Conservation (phyloP, 2,113 vertebrate species). For the Sinosuthora webbiana region DNA sequence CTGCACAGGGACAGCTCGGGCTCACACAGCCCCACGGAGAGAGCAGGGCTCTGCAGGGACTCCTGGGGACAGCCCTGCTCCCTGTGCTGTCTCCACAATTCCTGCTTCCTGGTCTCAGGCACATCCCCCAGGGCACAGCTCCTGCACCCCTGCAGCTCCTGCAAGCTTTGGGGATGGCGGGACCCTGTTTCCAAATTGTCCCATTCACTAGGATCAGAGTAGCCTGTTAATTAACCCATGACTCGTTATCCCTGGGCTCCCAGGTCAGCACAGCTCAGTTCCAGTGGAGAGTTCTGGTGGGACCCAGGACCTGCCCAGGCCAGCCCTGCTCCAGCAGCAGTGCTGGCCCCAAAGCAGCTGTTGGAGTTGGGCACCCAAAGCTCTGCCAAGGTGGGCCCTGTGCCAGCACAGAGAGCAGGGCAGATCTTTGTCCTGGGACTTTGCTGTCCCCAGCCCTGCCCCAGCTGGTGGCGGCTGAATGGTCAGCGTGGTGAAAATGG, state of each 20-base stretch:
- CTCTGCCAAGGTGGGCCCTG: accelerated
- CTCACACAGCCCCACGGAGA: accelerated
- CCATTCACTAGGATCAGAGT: not conserved
- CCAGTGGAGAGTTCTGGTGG: accelerated
- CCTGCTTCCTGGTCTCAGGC: not conserved
- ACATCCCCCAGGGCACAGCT: not conserved
- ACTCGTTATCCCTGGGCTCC: not conserved
- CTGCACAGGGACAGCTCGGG: accelerated
- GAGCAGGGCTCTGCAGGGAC: accelerated
- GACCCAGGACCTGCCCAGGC: not conserved
- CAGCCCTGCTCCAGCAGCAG: accelerated
- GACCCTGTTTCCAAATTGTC: not conserved
- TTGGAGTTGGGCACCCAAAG: accelerated
- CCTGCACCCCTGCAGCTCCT: not conserved
- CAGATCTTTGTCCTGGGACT: not conserved
- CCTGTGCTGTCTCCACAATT: not conserved
- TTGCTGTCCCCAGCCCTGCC: not conserved
- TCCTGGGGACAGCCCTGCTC: not conserved
- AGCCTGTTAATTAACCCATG: accelerated
- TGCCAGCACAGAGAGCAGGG: accelerated
- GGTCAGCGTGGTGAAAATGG: accelerated
- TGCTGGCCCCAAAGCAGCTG: not conserved
- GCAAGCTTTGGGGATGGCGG: accelerated
- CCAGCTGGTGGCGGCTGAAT: accelerated
- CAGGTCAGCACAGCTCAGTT: not conserved